Evolutionary conservation across 1,140 invertebrate species (phyloP), one percentile per base, ranked within the genome.

Genomic region (Mya arenaria): DNA sequence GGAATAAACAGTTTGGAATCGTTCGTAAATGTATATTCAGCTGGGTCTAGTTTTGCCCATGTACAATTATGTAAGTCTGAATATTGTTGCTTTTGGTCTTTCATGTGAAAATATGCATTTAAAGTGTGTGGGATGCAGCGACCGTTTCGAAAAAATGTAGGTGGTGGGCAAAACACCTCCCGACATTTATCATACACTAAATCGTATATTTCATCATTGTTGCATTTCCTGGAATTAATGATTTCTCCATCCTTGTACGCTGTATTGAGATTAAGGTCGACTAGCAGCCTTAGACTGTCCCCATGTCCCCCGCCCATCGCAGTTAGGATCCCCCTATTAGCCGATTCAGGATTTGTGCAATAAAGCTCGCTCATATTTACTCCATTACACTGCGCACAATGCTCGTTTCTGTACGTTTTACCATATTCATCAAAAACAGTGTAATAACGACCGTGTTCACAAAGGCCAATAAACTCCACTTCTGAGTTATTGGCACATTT

Each of bases 151-250:
- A 74, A 4, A 30, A 28, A 6, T n/a, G 32, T 39, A 0, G n/a
- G 39, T 44, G 10, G 44, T 37, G 36, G 30, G 69, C 84, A 88
- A 30, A 48, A 36, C 8, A 86, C 80, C n/a, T 48, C 32, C 17
- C 84, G 68, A 58, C 88, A 89, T 3, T 30, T 34, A 0, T 55
- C 17, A 32, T 28, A 23, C 37, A 87, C 83, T 1, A 84, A 86
- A 63, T 89, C 86, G 48, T 69, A 89, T 19, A 89, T 85, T 56
- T 84, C 65, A 30, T 66, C 75, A 2, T 63, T 19, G 15, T 48
- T 37, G 69, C 88, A 89, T 23, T 63, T 73, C 15, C 36, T 48
- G 25, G 41, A 48, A 30, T 55, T 4, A 71, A 4, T 30, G 58
- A 25, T 37, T 56, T 39, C 13, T 55, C 68, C 5, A 68, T 58